Base-by-base conservation (phyloP, 1,140 invertebrate species). In the Bacillus rossius region DNA sequence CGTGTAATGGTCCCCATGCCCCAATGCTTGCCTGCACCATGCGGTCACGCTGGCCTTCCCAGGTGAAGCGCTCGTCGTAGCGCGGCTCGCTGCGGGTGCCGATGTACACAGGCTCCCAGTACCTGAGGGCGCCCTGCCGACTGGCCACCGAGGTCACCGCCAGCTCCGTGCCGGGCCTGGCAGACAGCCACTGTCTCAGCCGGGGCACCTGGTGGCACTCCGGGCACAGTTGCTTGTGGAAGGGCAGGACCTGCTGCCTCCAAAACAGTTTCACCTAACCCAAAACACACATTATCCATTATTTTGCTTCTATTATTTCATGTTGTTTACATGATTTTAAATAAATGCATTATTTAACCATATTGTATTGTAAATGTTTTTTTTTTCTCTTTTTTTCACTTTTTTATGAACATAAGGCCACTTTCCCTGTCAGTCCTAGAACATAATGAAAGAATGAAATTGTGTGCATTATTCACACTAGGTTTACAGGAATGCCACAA, bases 1-100 rank as follows among this genome's bases (percentile, higher is more conserved):
- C n/a, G n/a, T n/a, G n/a, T n/a, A n/a, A n/a, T n/a, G n/a, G n/a
- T n/a, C n/a, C n/a, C n/a, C n/a, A n/a, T n/a, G n/a, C n/a, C n/a
- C n/a, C n/a, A n/a, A n/a, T n/a, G n/a, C n/a, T n/a, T 61, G 78
- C 76, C 69, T 78, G 77, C 23, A 73, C 74, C 77, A 78, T 79
- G 65, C 79, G 79, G 62, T 79, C 77, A 23, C 69, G 65, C 50
- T 70, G 68, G 8, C 77, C 77, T 58, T 79, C 77, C 77, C 77
- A 79, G 4, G 66, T 72, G 3, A 79, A 64, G 43, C 74, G 47
- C 48, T 79, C 77, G 57, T 75, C 73, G 60, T 77, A 79, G 2
- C 73, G 55, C 0, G 76, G 76, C 42, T 79, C 77, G 14, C 67
- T 61, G 56, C 79, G 72, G 1, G 77, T 79, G 1, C 77, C 76